Base-by-base conservation (phyloP, 2,888 invertebrate species). In the Sarcophaga rosellei region DNA sequence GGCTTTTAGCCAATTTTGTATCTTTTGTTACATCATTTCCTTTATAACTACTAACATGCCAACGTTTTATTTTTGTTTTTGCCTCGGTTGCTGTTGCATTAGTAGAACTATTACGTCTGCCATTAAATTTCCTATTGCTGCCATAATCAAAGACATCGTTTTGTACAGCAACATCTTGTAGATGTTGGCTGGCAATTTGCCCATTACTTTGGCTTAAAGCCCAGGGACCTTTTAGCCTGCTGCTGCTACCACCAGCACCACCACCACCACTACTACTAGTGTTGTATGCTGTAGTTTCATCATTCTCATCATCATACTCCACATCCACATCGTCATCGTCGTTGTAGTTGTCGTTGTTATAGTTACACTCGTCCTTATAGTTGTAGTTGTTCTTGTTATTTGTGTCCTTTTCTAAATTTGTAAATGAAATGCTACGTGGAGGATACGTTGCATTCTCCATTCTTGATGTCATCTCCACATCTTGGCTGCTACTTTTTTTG, bases 151-250 rank as follows among this genome's bases (percentile, higher is more conserved):
- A 78, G 20, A 63, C 69, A 68, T 62, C 21, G 68, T 79, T 83
- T 80, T 70, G 44, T 66, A 69, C 68, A 35, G 35, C 35, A 44
- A 47, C 76, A 85, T 84, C 82, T 84, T 74, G 87, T 79, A 84
- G 45, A 63, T 65, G 61, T 66, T 65, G 61, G 59, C 62, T 86
- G 81, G 88, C 88, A 88, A 91, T 88, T 88, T 90, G 90, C 81
- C 89, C 90, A 85, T 89, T 89, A 81, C 90, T 90, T 75, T 88
- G 89, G 76, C 90, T 88, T 78, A 81, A 78, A 81, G 84, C 77
- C 84, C 84, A 77, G 68, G 68, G 77, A 86, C 84, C 81, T 75
- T 79, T 84, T 75, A 81, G 77, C 59, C 17, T 44, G 62, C 61
- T 68, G 45, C 61, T 73, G 35, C 35, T 35, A 35, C 35, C 35